Base-by-base conservation (phyloP, 2,888 invertebrate species). In the Epiblema foenella region DNA sequence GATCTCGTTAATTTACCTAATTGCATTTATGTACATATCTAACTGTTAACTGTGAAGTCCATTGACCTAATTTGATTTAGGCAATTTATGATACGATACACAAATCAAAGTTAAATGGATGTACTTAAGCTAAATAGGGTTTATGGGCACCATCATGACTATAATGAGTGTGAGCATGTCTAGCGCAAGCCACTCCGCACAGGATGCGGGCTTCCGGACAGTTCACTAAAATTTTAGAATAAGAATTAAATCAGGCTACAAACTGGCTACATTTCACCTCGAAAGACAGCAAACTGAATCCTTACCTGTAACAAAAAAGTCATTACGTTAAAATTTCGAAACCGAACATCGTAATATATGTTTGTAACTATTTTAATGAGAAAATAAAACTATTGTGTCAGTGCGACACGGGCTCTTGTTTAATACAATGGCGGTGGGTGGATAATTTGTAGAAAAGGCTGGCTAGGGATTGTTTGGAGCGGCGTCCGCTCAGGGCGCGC, bases 241-340 rank as follows among this genome's bases (percentile, higher is more conserved):
- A 49, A 60, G 62, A 72, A 52, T 49, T 54, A 37, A 74, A 52
- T 59, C 39, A 20, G n/a, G 20, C 33, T 52, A 56, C 54, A 33
- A 56, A 37, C 49, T 49, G 49, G 9, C 17, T 49, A 12, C 33
- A 29, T 49, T 24, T 42, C 39, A 29, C 37, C 20, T 54, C 60
- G 37, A 33, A 33, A 33, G 33, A n/a, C 24, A 9, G 2, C 20
- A 24, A 24, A n/a, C 20, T 15, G 58, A 10, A 52, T 70, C 56
- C 84, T 85, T 87, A 87, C 87, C 86, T 87, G 83, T 62, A 86
- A 85, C 82, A 82, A 86, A 80, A 78, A 84, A 73, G 51, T 46
- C 59, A 71, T 69, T 42, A 66, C 15, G 66, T 71, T 54, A 66
- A 56, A 68, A 62, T 75, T 73, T 73, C 65, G 68, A 71, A 65